Conservation (phyloP, 2,888 invertebrate genomes). For the Biston betularia region DNA sequence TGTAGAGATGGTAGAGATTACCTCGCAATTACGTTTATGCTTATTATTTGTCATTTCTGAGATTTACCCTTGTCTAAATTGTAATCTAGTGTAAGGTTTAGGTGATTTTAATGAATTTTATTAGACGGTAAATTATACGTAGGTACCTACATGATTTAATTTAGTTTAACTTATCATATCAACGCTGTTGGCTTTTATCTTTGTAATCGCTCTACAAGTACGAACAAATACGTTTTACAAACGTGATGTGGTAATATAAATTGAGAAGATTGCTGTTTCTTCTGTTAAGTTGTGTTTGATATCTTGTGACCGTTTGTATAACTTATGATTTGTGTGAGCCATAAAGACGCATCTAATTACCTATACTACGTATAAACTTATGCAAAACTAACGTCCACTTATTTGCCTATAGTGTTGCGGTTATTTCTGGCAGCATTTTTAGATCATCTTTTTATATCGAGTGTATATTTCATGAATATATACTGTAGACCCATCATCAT, state of each 20-base stretch:
- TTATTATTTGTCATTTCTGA: not conserved
- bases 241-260: conserved; percentile 3
- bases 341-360: too few species aligned
- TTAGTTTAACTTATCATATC: conserved; percentile 3
- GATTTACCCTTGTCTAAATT: not conserved
- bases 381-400: too few species aligned
- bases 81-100: not conserved
- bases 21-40: too few species aligned
- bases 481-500: too few species aligned
- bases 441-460: too few species aligned
- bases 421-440: too few species aligned
- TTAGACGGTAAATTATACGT: too few species aligned
- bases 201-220: not conserved
- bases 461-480: too few species aligned
- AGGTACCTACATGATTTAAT: not conserved
- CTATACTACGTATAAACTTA: too few species aligned
- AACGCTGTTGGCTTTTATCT: conserved; percentile 2
- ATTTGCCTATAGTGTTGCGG: too few species aligned
- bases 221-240: not conserved
- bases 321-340: too few species aligned
- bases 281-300: not conserved
- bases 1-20: too few species aligned
- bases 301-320: not conserved
- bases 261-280: not conserved
- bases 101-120: not conserved